These are phyloP conservation scores for Picus viridis DNA, from an alignment of 2,797 vertebrate genomes.

Conservation along the genomic window DNA sequence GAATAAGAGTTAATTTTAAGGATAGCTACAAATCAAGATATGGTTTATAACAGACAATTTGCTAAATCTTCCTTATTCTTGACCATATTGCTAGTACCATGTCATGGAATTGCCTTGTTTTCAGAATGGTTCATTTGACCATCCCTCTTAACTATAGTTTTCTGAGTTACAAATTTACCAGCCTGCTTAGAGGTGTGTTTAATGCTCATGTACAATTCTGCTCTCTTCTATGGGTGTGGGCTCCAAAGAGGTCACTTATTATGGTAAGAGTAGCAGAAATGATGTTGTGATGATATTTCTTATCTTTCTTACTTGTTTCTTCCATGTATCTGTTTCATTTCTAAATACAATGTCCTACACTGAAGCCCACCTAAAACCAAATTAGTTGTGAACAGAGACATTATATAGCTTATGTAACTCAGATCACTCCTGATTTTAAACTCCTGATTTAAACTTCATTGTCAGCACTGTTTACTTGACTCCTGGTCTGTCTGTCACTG, in stretches of 20 bases:
- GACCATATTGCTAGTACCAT: background rate
- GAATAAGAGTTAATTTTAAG: background rate
- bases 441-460: too few species aligned
- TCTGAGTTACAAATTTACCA: background rate
- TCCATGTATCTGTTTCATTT: background rate
- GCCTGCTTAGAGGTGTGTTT: background rate
- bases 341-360: background rate
- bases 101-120: background rate
- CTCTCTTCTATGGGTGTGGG: background rate
- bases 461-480: background rate
- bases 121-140: rapidly evolving
- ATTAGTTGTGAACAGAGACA: background rate
- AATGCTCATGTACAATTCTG: background rate
- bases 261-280: background rate
- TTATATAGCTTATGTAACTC: background rate
- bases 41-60: background rate
- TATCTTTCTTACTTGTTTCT: background rate
- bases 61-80: background rate
- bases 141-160: background rate
- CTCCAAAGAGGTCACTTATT: background rate
- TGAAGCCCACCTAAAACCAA: background rate
- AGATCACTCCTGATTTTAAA: background rate
- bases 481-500: background rate
- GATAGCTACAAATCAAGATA: background rate
- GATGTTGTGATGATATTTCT: background rate